Evolutionary conservation across 2,888 invertebrate genomes (phyloP).

Genomic region (Limnephilus auricula): DNA sequence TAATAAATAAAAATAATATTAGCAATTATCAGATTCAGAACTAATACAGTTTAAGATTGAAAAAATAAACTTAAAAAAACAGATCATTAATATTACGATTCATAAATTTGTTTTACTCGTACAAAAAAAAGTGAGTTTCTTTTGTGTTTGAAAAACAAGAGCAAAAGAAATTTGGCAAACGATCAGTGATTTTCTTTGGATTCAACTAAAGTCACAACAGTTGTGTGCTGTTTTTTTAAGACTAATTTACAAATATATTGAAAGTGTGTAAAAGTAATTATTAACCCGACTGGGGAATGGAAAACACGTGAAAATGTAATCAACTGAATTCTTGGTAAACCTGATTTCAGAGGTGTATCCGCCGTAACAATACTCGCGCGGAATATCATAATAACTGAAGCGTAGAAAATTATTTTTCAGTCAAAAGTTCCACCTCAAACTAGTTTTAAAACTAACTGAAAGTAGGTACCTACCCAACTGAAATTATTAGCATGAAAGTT

Average conservation of each 20-base stretch:
- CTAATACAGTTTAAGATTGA: not conserved
- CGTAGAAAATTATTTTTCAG: not conserved
- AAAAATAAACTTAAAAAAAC: not conserved
- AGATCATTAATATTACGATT: not conserved
- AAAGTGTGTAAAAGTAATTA: not conserved
- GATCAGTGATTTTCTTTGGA: too few relatives aligned
- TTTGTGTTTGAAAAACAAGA: too few relatives aligned
- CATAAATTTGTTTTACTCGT: not conserved
- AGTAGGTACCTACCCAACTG: not conserved
- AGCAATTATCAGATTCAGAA: not conserved
- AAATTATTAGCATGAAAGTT: not conserved
- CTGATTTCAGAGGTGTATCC: not conserved
- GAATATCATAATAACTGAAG: not conserved
- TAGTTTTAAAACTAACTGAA: not conserved
- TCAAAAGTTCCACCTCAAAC: not conserved
- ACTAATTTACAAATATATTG: not conserved
- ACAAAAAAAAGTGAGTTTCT: not conserved
- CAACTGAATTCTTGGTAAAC: not conserved
- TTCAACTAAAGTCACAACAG: not conserved
- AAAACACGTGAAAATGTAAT: conserved; percentile 27
- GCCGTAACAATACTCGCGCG: not conserved
- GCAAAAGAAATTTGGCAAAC: too few relatives aligned
- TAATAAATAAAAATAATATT: too few relatives aligned
- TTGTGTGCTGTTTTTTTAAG: not conserved
- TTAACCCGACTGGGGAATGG: not conserved